Base-by-base conservation (phyloP, 2,797 vertebrate species). In the Botia kubotai region DNA sequence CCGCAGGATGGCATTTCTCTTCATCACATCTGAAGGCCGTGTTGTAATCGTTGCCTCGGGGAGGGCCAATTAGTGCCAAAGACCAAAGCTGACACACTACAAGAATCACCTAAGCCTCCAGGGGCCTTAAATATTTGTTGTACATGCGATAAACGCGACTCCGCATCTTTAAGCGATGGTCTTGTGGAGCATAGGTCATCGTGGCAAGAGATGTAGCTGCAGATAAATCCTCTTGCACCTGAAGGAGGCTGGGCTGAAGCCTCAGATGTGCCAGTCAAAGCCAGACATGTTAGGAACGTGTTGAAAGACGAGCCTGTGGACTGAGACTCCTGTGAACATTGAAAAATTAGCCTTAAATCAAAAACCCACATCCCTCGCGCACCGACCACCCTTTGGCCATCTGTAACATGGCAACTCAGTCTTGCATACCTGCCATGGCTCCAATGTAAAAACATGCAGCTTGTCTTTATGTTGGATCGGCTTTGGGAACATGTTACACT, bases 1-100 rank as follows among this genome's bases (percentile, higher is more conserved):
- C 90, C 91, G 85, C 84, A 90, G 88, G 88, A 80, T 80, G 85
- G 71, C 86, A 87, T 82, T 84, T 87, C 85, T 92, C 87, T 91
- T 88, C 86, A 84, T 86, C 74, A 72, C 79, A 66, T 87, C 87
- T 89, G 81, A 89, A 86, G 87, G 83, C 85, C 84, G 85, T 83
- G 81, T 88, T 89, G 86, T 58, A 46, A 66, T 11, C 76, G 21
- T 79, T 86, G 85, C 83, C 82, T 76, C 72, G 60, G 82, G 79
- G 80, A 77, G 48, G 39, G 58, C 80, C 79, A 82, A 79, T 86
- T 83, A 78, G 14, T 70, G 65, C 60, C 29, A 52, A 66, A 58
- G 74, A 48, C 52, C 76, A 65, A 79, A 65, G 60, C 33, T 53
- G 17, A 29, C 26, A 58, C 55, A 36, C 26, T 50, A 3, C 60